A percentile compares a stretch with the other conserved stretches of the same genome.
These are phyloP conservation scores for Eptesicus fuscus DNA, from an alignment of 2,113 vertebrate genomes.

Conservation along the genomic window DNA sequence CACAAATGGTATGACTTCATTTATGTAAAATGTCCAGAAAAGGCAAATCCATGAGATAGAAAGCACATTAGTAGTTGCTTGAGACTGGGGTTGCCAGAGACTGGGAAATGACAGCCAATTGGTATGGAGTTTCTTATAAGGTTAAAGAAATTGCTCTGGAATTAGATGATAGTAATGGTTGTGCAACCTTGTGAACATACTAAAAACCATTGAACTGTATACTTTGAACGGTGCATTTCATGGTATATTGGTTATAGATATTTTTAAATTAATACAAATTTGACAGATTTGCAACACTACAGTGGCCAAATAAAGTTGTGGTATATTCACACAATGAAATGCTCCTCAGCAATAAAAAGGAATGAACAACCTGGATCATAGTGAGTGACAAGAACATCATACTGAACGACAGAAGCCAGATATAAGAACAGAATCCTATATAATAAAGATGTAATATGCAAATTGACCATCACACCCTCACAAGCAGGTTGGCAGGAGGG, in stretches of 20 bases:
- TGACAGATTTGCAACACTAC: neutral
- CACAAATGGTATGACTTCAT: neutral
- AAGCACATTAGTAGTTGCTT: neutral
- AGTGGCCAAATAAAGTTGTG: neutral
- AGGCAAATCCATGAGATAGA: neutral
- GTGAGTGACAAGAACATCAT: neutral
- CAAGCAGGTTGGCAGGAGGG: too few relatives aligned
- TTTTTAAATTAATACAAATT: neutral
- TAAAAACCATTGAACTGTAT: neutral
- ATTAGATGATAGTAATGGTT: neutral
- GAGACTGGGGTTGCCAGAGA: neutral
- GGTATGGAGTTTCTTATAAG: neutral
- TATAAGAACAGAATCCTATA: neutral
- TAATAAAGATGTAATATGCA: too few relatives aligned
- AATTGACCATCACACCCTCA: too few relatives aligned
- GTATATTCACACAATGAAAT: neutral
- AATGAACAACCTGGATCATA: neutral
- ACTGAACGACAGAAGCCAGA: neutral
- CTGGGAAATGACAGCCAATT: neutral
- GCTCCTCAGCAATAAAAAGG: neutral
- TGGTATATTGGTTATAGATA: neutral
- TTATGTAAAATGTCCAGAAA: neutral
- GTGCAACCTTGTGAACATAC: neutral
- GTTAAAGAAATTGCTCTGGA: neutral
- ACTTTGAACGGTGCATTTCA: neutral